Evolutionary conservation across 2,888 invertebrate species (phyloP), one percentile per base, ranked within the genome.

Genomic region (Willowsia nigromaculata): DNA sequence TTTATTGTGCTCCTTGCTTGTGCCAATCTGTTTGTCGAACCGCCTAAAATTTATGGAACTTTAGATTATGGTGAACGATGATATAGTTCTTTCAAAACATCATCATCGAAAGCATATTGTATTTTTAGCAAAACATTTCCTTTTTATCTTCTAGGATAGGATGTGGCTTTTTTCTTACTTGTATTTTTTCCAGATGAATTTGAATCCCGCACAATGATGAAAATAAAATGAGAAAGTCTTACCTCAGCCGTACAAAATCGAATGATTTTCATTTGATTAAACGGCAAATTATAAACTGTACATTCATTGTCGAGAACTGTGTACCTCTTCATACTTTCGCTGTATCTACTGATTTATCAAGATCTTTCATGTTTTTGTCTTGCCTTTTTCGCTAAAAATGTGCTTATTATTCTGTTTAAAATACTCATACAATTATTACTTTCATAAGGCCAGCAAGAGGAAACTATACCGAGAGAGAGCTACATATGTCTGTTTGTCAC

Each of bases 151-250:
- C n/a, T n/a, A n/a, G n/a, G n/a, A n/a, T n/a, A 25, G 85, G 43
- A 88, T 88, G 83, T 88, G 88, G 88, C 83, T 88, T 88, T 88
- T 78, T 65, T 88, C 40, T 88, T 83, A 88, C 83, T 88, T 81
- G 56, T 33, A 74, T 78, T 88, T 88, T n/a, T 88, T 88, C 88
- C 88, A 88, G 88, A 27, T 88, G 88, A 76, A 53, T 87, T 53
- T 33, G 22, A 4, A 15, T 7, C 40, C 56, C 56, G 71, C 68
- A 30, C 33, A 43, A 22, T 25, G 13, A 37, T n/a, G n/a, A n/a
- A n/a, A n/a, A n/a, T n/a, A 22, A 82, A 62, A 56, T 62, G 30
- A 80, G 74, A 85, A 56, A 86, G 53, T 85, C 27, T 37, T 18
- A 11, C 30, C 43, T 27, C 5, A 47, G 74, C 76, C 76, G 33